Evolutionary conservation across 1,140 invertebrate genomes (phyloP).

Genomic region (Orussus abietinus): DNA sequence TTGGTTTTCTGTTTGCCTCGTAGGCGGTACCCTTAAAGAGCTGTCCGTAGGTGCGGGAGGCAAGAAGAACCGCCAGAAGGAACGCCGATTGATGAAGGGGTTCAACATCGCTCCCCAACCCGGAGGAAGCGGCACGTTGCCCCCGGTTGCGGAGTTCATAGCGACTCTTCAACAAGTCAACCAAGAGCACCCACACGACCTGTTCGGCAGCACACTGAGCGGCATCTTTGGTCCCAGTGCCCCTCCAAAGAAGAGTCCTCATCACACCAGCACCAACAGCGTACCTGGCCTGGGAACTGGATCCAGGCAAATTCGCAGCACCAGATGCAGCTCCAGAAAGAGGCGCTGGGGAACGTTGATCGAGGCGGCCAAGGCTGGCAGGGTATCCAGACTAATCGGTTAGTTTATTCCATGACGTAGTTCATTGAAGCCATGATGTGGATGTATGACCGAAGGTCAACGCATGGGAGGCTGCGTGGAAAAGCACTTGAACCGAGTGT

Average conservation of each 20-base stretch:
- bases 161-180: conserved; percentile 61
- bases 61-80: conserved; percentile 90
- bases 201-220: conserved; percentile 50
- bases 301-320: conserved; percentile 34
- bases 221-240: conserved; percentile 43
- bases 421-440: too few relatives aligned
- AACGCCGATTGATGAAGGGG: conserved; percentile 88
- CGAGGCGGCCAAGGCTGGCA: conserved; percentile 76
- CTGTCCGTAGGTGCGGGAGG: conserved; percentile 74
- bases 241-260: conserved; percentile 54
- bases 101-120: conserved; percentile 81
- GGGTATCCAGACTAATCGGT: conserved; percentile 71
- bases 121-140: conserved; percentile 55
- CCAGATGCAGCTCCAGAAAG: conserved; percentile 41
- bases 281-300: conserved; percentile 43
- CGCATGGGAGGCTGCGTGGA: too few relatives aligned
- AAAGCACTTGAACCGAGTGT: too few relatives aligned
- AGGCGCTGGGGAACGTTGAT: conserved; percentile 69
- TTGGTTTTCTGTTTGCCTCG: conserved; percentile 28
- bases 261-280: conserved; percentile 62
- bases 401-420: too few relatives aligned
- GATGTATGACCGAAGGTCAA: too few relatives aligned
- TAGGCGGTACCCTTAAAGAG: conserved; percentile 47
- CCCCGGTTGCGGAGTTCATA: conserved; percentile 72
- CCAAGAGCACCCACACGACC: conserved; percentile 50